Percentiles rank a stretch among this genome's conserved stretches.
These are phyloP conservation scores for Phasianus colchicus DNA, from an alignment of 2,113 vertebrate genomes.

Conservation along the genomic window DNA sequence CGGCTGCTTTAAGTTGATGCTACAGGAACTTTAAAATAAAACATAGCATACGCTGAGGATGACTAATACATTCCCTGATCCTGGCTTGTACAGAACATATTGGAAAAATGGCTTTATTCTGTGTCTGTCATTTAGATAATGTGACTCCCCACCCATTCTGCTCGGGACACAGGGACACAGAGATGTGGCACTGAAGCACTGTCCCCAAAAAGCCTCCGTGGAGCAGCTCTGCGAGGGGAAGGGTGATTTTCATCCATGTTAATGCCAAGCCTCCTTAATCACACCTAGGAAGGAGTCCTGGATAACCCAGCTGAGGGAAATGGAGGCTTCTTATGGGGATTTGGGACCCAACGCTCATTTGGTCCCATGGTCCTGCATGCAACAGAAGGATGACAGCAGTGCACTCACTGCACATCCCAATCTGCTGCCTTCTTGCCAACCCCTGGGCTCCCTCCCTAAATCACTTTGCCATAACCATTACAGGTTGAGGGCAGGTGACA, in stretches of 20 bases:
- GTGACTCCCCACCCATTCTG: not conserved
- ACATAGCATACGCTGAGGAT: not conserved
- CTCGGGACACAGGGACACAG: fast-evolving
- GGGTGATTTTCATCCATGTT: fast-evolving
- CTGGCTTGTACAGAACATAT: not conserved
- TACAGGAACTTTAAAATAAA: not conserved
- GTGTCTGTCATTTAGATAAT: not conserved
- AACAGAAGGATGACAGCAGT: not conserved
- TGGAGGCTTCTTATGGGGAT: not conserved
- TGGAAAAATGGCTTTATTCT: not conserved
- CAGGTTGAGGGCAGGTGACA: too few relatives aligned
- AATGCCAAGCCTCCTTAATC: not conserved
- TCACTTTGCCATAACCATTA: fast-evolving
- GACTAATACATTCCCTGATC: not conserved
- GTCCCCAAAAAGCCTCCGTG: fast-evolving
- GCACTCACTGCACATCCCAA: fast-evolving
- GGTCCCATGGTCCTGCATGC: not conserved
- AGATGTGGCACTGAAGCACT: fast-evolving
- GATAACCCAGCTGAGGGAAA: not conserved
- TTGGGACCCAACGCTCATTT: fast-evolving
- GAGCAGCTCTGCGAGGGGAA: not conserved
- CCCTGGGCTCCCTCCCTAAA: not conserved
- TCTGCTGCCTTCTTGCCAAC: not conserved
- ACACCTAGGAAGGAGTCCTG: not conserved
- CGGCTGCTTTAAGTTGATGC: not conserved